Evolutionary conservation across 2,888 invertebrate species (phyloP).

Genomic region (Platycnemis pennipes): DNA sequence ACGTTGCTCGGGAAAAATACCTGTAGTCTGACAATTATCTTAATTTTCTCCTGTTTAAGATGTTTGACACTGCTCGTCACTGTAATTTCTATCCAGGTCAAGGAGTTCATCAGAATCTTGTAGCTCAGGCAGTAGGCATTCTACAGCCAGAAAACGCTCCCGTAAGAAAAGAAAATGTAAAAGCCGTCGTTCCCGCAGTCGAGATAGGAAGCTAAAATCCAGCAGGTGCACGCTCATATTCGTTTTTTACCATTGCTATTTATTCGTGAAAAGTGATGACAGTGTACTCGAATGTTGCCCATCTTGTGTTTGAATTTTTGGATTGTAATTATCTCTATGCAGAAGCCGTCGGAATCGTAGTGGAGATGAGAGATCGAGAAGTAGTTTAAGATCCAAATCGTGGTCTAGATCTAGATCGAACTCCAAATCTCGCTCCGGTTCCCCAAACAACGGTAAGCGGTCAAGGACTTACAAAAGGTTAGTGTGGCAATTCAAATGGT

Average conservation of each 20-base stretch:
- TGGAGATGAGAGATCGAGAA: constrained; percentile 56
- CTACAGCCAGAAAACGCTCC: constrained; percentile 48
- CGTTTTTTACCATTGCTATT: not conserved
- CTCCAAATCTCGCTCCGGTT: constrained; percentile 34
- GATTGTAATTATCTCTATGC: not conserved
- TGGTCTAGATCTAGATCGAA: constrained; percentile 63
- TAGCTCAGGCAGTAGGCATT: constrained; percentile 64
- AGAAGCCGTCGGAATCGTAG: constrained; percentile 57
- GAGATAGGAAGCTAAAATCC: constrained; percentile 44
- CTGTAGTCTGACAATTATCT: too few species aligned
- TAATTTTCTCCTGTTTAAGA: too few species aligned
- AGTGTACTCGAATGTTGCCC: not conserved
- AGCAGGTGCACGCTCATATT: not conserved
- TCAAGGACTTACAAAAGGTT: constrained; percentile 23
- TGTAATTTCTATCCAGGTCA: not conserved
- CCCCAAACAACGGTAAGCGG: constrained; percentile 5
- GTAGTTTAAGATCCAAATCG: constrained; percentile 55
- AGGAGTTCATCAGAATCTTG: constrained; percentile 58
- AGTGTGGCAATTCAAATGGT: not conserved
- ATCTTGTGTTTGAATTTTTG: not conserved
- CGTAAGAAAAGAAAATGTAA: constrained; percentile 66
- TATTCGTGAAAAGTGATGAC: not conserved
- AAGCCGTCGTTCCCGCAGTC: constrained; percentile 57
- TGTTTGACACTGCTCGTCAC: too few species aligned
- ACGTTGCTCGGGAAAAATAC: too few species aligned